phyloP scores from a whole-genome alignment of 2,797 vertebrate species.

The Serranus cabrilla region DNA sequence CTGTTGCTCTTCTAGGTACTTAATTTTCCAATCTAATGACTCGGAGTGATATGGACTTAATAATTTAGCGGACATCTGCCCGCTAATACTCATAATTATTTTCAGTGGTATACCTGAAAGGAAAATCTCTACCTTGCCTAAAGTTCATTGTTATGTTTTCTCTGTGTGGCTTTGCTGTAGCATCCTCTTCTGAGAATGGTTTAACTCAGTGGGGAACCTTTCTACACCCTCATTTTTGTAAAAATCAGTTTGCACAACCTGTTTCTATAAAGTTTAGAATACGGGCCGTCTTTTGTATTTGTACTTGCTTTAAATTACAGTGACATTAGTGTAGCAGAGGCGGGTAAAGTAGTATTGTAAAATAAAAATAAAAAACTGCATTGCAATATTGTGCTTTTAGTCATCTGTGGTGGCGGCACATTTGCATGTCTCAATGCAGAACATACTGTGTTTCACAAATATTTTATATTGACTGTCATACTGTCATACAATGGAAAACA shows the following conservation, averaged over 20 bases:
- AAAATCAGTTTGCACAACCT: neutral
- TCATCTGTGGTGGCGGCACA: neutral
- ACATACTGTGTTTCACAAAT: conserved; percentile 16
- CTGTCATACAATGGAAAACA: neutral
- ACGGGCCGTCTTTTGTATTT: neutral
- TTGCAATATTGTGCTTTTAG: neutral
- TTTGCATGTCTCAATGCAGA: neutral
- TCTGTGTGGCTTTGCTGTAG: neutral
- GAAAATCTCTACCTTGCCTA: conserved; percentile 4
- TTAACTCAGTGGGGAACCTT: neutral
- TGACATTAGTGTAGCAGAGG: neutral
- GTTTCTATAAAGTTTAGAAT: neutral
- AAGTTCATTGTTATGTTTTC: neutral
- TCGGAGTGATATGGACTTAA: neutral
- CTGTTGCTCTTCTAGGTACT: conserved; percentile 6
- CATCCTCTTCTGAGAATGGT: neutral
- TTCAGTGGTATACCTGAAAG: conserved; percentile 7
- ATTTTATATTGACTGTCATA: conserved; percentile 2
- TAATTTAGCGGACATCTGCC: conserved; percentile 22
- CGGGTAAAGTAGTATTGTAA: neutral
- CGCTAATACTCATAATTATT: conserved; percentile 13
- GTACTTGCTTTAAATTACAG: neutral
- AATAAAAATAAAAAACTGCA: neutral
- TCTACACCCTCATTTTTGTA: neutral
- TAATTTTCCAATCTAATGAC: conserved; percentile 19